These are phyloP conservation scores for Fulica atra DNA, from an alignment of 2,113 vertebrate genomes.

Conservation along the genomic window DNA sequence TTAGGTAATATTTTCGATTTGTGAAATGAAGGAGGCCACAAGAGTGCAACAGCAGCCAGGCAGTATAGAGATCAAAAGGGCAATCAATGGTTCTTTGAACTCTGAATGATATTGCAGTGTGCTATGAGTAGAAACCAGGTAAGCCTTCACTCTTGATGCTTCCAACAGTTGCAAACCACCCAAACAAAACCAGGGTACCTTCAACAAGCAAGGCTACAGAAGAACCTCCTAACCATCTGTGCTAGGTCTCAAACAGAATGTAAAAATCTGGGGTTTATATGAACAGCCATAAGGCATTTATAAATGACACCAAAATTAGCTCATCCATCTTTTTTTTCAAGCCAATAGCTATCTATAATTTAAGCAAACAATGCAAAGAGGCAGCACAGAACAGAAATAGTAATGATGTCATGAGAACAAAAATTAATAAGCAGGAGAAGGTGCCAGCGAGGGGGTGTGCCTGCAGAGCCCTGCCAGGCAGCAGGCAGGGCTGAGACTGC, in stretches of 20 bases:
- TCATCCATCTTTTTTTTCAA: not conserved
- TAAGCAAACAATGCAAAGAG: not conserved
- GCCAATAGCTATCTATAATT: not conserved
- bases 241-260: not conserved
- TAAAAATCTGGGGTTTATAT: fast-evolving
- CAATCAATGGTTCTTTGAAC: slow-evolving; percentile 1
- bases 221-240: not conserved
- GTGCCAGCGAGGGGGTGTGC: not conserved
- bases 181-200: not conserved
- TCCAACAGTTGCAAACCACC: not conserved
- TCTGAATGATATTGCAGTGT: not conserved
- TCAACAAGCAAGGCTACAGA: not conserved
- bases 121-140: not conserved
- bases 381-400: not conserved
- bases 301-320: not conserved
- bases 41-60: not conserved
- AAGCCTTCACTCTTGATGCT: not conserved
- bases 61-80: slow-evolving; percentile 2
- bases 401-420: not conserved
- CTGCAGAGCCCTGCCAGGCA: not conserved
- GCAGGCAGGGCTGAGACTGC: not conserved
- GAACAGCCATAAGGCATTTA: not conserved
- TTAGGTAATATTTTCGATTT: not conserved
- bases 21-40: not conserved
- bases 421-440: not conserved